A percentile compares a stretch with the other conserved stretches of the same genome.
Conservation (phyloP, 2,888 invertebrate species). For the Augochlorella aurata region DNA sequence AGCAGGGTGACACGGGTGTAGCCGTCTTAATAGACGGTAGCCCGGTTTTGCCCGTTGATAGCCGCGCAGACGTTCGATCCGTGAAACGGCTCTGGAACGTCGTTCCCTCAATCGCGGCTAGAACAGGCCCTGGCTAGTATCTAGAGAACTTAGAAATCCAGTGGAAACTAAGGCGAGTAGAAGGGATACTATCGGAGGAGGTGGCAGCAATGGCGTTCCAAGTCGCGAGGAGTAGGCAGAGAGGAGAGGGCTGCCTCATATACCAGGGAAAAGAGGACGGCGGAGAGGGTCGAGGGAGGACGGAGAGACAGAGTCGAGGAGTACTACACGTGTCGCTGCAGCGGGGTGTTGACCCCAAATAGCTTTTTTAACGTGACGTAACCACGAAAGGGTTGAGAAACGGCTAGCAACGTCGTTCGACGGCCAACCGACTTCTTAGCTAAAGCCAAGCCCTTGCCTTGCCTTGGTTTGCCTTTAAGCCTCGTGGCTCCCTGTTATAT, state of each 20-base stretch:
- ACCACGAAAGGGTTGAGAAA: slow-evolving; percentile 80
- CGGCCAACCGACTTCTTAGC: slow-evolving; percentile 62
- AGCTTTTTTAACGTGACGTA: slow-evolving; percentile 80
- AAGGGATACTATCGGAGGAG: slow-evolving; percentile 67
- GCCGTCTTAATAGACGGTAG: slow-evolving; percentile 31
- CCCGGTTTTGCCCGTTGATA: slow-evolving; percentile 26
- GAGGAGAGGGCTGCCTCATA: slow-evolving; percentile 62
- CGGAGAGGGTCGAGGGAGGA: slow-evolving; percentile 65
- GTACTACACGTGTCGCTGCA: slow-evolving; percentile 83
- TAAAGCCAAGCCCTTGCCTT: slow-evolving; percentile 58
- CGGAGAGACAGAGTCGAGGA: slow-evolving; percentile 65
- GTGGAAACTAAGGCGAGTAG: slow-evolving; percentile 63
- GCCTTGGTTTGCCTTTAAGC: slow-evolving; percentile 43
- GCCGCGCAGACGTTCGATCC: slow-evolving; percentile 38
- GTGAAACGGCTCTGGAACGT: slow-evolving; percentile 45
- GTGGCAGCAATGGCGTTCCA: slow-evolving; percentile 68
- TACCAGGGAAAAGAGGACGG: slow-evolving; percentile 59
- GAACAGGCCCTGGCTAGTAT: slow-evolving; percentile 52
- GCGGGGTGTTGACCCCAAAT: slow-evolving; percentile 84
- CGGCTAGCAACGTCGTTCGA: slow-evolving; percentile 64
- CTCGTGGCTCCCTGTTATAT: slow-evolving; percentile 68
- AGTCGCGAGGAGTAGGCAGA: slow-evolving; percentile 59
- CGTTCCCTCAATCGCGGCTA: slow-evolving; percentile 40
- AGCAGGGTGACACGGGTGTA: slow-evolving; percentile 41
- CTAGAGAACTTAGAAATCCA: slow-evolving; percentile 68